These are phyloP conservation scores for Pseudococcus viburni DNA, from an alignment of 2,888 invertebrate genomes.

Conservation along the genomic window DNA sequence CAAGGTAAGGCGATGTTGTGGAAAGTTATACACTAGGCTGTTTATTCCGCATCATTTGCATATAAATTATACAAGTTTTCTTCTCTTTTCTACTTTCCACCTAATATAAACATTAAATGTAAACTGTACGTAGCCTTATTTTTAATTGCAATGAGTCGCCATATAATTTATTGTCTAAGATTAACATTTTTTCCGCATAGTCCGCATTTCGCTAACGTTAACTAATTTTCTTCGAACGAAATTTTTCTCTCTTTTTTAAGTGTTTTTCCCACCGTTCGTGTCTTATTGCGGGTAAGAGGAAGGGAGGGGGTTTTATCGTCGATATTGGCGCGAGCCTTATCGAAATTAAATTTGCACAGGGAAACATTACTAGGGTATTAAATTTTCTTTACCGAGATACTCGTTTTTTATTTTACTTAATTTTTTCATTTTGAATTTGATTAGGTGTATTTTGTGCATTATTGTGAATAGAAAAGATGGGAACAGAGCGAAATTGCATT, in stretches of 20 bases:
- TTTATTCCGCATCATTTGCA: constrained; percentile 62
- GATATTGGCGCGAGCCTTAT: constrained; percentile 32
- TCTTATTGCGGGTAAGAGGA: neutral
- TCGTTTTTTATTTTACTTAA: neutral
- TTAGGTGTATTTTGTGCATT: no score
- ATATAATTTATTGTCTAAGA: constrained; percentile 43
- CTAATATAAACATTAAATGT: constrained; percentile 59
- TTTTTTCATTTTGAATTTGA: neutral
- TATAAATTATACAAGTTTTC: constrained; percentile 61
- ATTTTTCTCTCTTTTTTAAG: neutral
- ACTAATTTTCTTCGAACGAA: constrained; percentile 18
- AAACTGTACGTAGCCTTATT: constrained; percentile 58
- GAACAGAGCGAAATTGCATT: no score
- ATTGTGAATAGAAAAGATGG: no score
- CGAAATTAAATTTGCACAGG: constrained; percentile 24
- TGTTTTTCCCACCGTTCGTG: neutral
- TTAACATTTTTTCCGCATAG: constrained; percentile 54
- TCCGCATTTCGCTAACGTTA: constrained; percentile 27
- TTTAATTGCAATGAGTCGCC: constrained; percentile 55
- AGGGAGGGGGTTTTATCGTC: neutral
- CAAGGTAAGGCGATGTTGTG: constrained; percentile 52
- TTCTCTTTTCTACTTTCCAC: constrained; percentile 59
- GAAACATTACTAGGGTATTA: neutral
- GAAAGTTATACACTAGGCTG: constrained; percentile 53
- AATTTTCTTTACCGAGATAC: neutral